These are phyloP conservation scores for Aurelia sp. DNA, from an alignment of 30 jellyfish, hydroid and myxozoan species.

Conservation along the genomic window DNA sequence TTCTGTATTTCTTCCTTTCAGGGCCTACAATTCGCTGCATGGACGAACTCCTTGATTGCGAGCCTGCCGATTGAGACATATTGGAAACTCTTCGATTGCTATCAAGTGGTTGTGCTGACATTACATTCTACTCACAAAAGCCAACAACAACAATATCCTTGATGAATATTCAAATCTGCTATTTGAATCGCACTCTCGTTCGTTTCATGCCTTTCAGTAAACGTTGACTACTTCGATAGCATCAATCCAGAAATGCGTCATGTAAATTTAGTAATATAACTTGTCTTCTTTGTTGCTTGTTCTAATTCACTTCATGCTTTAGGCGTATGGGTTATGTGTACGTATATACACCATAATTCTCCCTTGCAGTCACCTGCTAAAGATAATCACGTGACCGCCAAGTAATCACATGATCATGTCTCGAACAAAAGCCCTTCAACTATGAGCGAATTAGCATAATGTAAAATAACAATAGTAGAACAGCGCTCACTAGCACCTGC, in stretches of 20 bases:
- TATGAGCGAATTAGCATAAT: slow-evolving; percentile 75
- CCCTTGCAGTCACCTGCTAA: slow-evolving; percentile 81
- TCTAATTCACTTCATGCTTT: slow-evolving; percentile 23
- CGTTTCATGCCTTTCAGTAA: neutral
- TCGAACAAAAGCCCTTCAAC: slow-evolving; percentile 67
- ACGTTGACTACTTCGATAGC: too few relatives aligned
- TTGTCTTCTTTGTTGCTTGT: slow-evolving; percentile 29
- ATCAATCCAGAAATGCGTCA: too few relatives aligned
- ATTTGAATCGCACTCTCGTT: neutral
- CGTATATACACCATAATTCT: slow-evolving; percentile 51
- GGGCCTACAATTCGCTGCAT: slow-evolving; percentile 85
- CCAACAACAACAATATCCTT: neutral
- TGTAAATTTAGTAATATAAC: neutral
- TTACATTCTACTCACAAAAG: slow-evolving; percentile 10
- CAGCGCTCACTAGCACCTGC: slow-evolving; percentile 66
- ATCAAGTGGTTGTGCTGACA: slow-evolving; percentile 63
- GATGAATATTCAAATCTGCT: neutral
- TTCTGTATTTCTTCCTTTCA: slow-evolving; percentile 73
- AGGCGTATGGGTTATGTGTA: slow-evolving; percentile 70
- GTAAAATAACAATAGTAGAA: slow-evolving; percentile 46
- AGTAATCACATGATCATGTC: slow-evolving; percentile 45
- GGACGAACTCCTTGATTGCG: slow-evolving; percentile 83
- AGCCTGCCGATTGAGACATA: slow-evolving; percentile 80
- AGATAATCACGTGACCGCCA: slow-evolving; percentile 37
- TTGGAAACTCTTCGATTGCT: slow-evolving; percentile 60